Evolutionary conservation across 2,797 vertebrate species (phyloP), one percentile per base, ranked within the genome.

Genomic region (Betta splendens): DNA sequence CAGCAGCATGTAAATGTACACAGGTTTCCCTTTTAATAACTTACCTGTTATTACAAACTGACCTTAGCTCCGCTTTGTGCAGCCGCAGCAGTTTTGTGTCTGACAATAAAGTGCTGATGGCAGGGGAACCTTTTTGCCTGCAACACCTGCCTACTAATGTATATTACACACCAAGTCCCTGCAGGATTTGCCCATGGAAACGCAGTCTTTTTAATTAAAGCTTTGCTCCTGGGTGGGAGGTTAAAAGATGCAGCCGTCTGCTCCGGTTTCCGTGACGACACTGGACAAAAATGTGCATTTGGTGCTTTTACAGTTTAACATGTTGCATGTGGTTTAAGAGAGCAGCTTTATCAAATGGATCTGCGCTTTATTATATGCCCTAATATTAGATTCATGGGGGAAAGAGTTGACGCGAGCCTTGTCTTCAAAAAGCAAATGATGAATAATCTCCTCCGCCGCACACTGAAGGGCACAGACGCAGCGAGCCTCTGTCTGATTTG

Each of bases 201-300:
- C 53, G 56, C 51, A n/a, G 48, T 31, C 26, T 43, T 72, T 69
- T 83, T 87, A 84, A 88, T 88, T 88, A 90, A 79, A 78, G 61
- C 22, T 8, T 39, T 64, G 47, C 56, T 59, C 18, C 48, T 18
- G 39, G 37, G 35, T 28, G 10, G 47, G 26, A 49, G 57, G 58
- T 56, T 54, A 46, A 72, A 67, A 51, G 11, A 48, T 18, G 32
- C 21, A 31, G 36, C 18, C 9, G 9, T 40, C 13, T 26, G 25
- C n/a, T 35, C 17, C 18, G 29, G 9, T 65, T 22, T 45, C 2
- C 3, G n/a, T 39, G 21, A 17, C 23, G 7, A 9, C 16, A n/a
- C 18, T 28, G 17, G 22, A 5, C 5, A 18, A 45, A n/a, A 6
- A 54, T 22, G 48, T n/a, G n/a, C n/a, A n/a, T n/a, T n/a, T 9